A percentile compares a stretch with the other conserved stretches of the same genome.
phyloP scores from a whole-genome alignment of 2,888 invertebrate species.

The Rugalucina vietnamica region DNA sequence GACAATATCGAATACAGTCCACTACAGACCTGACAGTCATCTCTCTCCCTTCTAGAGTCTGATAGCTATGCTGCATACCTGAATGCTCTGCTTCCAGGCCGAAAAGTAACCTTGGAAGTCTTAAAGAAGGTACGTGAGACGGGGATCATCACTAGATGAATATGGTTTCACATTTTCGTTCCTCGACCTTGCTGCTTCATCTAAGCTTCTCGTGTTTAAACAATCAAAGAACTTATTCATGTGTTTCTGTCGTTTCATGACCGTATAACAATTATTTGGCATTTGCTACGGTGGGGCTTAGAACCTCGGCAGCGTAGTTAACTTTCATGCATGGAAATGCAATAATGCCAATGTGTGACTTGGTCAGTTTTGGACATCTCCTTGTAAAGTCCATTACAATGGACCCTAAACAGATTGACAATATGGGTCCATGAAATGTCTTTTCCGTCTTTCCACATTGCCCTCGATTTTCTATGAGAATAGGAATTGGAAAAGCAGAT shows the following conservation, averaged over 20 bases:
- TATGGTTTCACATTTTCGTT: conserved; percentile 32
- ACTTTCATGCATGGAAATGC: conserved; percentile 46
- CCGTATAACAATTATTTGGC: conserved; percentile 29
- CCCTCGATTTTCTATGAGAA: conserved; percentile 46
- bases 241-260: conserved; percentile 23
- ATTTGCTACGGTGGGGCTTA: conserved; percentile 40
- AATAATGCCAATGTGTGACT: conserved; percentile 32
- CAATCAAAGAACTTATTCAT: conserved; percentile 60
- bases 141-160: conserved; percentile 3
- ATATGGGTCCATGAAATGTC: conserved; percentile 61
- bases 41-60: conserved; percentile 35
- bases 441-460: conserved; percentile 51
- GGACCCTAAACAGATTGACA: conserved; percentile 44
- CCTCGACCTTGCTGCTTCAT: conserved; percentile 36
- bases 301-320: conserved; percentile 35
- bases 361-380: conserved; percentile 40
- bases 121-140: conserved; percentile 24
- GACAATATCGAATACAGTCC: not conserved
- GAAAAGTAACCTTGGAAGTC: conserved; percentile 29
- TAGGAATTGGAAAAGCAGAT: conserved; percentile 61
- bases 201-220: conserved; percentile 41
- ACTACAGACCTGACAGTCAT: conserved; percentile 21
- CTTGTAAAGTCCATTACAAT: conserved; percentile 32
- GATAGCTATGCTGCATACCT: conserved; percentile 22
- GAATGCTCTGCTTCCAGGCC: conserved; percentile 14